Evolutionary conservation across 1,140 invertebrate genomes (phyloP), one percentile per base, ranked within the genome.

Genomic region (Ptiloglossa arizonensis): DNA sequence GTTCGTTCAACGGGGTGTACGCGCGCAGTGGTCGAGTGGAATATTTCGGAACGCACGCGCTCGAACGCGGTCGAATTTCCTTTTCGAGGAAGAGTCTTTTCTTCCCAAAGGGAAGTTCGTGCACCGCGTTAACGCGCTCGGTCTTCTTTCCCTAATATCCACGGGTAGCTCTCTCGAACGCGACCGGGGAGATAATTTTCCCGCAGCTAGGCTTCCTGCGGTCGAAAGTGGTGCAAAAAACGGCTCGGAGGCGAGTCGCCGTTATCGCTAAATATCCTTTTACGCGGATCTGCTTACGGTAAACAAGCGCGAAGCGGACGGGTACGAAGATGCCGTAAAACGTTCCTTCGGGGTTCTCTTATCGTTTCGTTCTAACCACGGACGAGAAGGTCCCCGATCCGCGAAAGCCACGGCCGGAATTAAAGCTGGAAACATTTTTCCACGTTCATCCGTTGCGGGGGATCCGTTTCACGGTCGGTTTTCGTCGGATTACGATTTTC

Each of bases 141-240:
- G 44, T 52, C 50, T 46, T 69, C 64, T 84, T 84, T 66, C 70
- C 67, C 70, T 74, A 74, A 59, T 63, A 72, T 84, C 74, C 35
- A n/a, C 66, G 54, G 62, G 71, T 79, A 63, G 35, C 63, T 29
- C 27, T 35, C 63, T 19, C 29, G n/a, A 19, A n/a, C n/a, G n/a
- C n/a, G 35, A 67, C 54, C 48, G 68, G 38, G 11, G 54, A 72
- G 79, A 86, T 46, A 75, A 64, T 82, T 82, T 66, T 54, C 32
- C 52, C n/a, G 29, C n/a, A n/a, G n/a, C n/a, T n/a, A n/a, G n/a
- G n/a, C n/a, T n/a, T n/a, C n/a, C n/a, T n/a, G n/a, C 35, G 8
- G 22, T 19, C 54, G 32, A 50, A 44, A 22, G 46, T 0, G 44
- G 8, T 13, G 19, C 24, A 64, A 27, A 29, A 50, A 22, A 17